Evolutionary conservation across 2,797 vertebrate genomes (phyloP), one percentile per base, ranked within the genome.

Genomic region (Pagetopsis macropterus): DNA sequence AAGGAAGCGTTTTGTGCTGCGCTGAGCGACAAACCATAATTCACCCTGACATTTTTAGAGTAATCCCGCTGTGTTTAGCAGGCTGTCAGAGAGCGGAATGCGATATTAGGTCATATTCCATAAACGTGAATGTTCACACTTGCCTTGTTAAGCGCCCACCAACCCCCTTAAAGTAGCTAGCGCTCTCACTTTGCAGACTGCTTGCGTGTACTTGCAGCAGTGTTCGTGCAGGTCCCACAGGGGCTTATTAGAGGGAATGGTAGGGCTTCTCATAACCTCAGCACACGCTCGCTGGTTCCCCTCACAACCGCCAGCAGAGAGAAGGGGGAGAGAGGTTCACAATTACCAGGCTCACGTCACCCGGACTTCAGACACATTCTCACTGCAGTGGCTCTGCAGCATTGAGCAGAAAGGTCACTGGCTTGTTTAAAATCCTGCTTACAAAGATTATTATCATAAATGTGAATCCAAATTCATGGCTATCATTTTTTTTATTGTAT

Each of bases 231-330:
- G 78, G 78, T 93, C 93, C 91, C 93, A 91, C 66, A 44, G 93
- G 93, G 87, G 73, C 92, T 91, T 91, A 92, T 94, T 94, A 94
- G 84, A 89, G 75, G 75, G 75, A 86, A 87, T 76, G 84, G 78
- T 83, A 63, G 75, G 84, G 84, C 88, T 88, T 86, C 84, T 87
- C 81, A 86, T 84, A 85, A 88, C 79, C 84, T 88, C 84, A 81
- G 88, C 89, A 79, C 81, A 79, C n/a, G 59, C 81, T 87, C 14
- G 40, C 69, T 15, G 54, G 72, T 70, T 86, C 81, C 72, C 62
- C 72, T 81, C 83, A 76, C 78, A 86, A 83, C 83, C 87, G 85
- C 82, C 85, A 80, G 75, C 9, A 48, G 76, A 88, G 82, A 70
- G 33, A 64, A 79, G 65, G 63, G 27, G 58, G 66, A 83, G 83